A percentile compares a stretch with the other conserved stretches of the same genome.
Evolutionary conservation across 1,140 invertebrate species (phyloP).

Genomic region (Apis florea): DNA sequence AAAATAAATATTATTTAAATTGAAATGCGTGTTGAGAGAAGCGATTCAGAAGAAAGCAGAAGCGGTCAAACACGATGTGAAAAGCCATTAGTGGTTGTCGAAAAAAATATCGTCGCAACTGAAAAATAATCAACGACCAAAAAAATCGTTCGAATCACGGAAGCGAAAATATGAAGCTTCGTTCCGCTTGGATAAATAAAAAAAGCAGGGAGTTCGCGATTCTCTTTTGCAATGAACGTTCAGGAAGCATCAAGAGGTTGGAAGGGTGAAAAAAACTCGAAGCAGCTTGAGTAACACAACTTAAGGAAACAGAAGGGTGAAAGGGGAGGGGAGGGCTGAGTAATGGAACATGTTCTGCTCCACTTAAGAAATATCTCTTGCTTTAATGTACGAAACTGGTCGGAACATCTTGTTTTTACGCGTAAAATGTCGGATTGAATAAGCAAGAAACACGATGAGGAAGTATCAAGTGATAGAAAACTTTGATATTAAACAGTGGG

Average conservation of each 20-base stretch:
- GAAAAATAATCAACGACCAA: slow-evolving; percentile 9
- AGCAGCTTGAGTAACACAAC: slow-evolving; percentile 36
- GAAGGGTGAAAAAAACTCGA: slow-evolving; percentile 44
- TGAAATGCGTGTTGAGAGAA: not conserved
- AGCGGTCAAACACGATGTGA: not conserved
- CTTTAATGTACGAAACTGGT: not conserved
- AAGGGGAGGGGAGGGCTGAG: not conserved
- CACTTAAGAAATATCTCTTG: slow-evolving; percentile 29
- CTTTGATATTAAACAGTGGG: no score
- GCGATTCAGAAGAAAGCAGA: no score
- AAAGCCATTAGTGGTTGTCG: not conserved
- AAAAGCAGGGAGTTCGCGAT: not conserved
- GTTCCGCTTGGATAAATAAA: slow-evolving; percentile 1
- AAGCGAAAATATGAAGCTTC: slow-evolving; percentile 3
- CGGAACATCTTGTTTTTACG: not conserved
- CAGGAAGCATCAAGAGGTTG: slow-evolving; percentile 3
- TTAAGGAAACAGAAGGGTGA: slow-evolving; percentile 23
- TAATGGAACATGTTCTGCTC: slow-evolving; percentile 55
- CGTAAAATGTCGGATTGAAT: not conserved
- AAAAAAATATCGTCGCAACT: not conserved
- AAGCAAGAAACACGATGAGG: not conserved
- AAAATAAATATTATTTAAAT: not conserved
- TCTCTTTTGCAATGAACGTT: slow-evolving; percentile 37
- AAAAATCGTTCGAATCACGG: slow-evolving; percentile 9
- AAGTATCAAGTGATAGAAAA: not conserved